phyloP scores from a whole-genome alignment of 1,140 invertebrate genomes.

The Steinernema feltiae region DNA sequence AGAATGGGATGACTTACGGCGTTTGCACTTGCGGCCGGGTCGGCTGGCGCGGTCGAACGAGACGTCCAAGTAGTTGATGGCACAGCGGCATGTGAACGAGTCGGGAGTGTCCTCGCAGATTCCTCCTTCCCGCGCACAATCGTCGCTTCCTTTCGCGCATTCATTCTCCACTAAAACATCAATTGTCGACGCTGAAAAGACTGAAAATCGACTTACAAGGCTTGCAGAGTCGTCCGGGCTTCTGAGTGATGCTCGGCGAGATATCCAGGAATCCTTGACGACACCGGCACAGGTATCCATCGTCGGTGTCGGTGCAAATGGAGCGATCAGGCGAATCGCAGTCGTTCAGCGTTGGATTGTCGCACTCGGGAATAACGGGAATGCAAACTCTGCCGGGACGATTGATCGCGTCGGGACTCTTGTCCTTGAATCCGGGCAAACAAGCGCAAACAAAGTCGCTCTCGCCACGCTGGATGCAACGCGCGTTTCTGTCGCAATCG shows the following conservation, averaged over 20 bases:
- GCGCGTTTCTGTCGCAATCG: conserved; percentile 54
- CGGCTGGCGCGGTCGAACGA: conserved; percentile 49
- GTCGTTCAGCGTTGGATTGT: conserved; percentile 56
- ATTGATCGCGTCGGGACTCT: conserved; percentile 40
- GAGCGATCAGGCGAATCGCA: conserved; percentile 55
- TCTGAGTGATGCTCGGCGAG: conserved; percentile 49
- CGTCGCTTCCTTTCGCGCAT: conserved; percentile 51
- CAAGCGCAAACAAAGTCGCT: conserved; percentile 49
- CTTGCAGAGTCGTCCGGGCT: conserved; percentile 55
- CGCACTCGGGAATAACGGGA: conserved; percentile 57
- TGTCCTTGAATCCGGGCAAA: conserved; percentile 51
- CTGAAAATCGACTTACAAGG: conserved; percentile 33
- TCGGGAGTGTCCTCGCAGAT: conserved; percentile 57
- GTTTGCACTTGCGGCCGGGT: conserved; percentile 56
- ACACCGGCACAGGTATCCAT: conserved; percentile 53
- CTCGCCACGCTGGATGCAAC: conserved; percentile 46
- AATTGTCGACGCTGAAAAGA: conserved; percentile 14
- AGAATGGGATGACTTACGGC: conserved; percentile 34
- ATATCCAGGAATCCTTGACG: conserved; percentile 54
- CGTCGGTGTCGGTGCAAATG: conserved; percentile 55
- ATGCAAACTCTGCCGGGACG: conserved; percentile 56
- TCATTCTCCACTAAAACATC: conserved; percentile 49
- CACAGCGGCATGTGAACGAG: conserved; percentile 43
- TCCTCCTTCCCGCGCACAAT: conserved; percentile 53
- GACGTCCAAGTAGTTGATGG: conserved; percentile 54